Evolutionary conservation across 1,140 invertebrate species (phyloP).

Genomic region (Plectrocnemia conspersa): DNA sequence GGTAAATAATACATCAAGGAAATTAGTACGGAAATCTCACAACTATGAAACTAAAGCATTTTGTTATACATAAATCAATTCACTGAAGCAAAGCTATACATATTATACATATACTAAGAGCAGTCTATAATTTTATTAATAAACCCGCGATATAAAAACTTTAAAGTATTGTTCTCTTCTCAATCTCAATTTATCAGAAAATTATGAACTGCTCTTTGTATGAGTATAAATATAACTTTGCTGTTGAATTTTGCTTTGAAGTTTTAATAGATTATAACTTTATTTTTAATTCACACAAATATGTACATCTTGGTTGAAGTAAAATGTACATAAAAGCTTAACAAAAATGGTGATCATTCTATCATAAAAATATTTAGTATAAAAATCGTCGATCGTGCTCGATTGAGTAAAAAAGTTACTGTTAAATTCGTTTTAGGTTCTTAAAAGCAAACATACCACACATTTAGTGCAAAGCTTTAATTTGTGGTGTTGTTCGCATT

Average conservation of each 20-base stretch:
- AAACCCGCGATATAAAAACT: no score
- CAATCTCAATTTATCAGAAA: no score
- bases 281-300: no score
- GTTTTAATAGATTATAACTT: no score
- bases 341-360: slow-evolving; percentile 29
- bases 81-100: background rate
- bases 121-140: background rate
- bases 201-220: no score
- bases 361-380: slow-evolving; percentile 30
- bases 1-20: slow-evolving; percentile 53
- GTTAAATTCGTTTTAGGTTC: slow-evolving; percentile 30
- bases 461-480: slow-evolving; percentile 34
- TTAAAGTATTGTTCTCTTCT: no score
- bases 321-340: slow-evolving; percentile 25
- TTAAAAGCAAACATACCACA: slow-evolving; percentile 35
- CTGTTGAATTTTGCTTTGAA: no score
- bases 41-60: slow-evolving; percentile 16
- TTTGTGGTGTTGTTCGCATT: slow-evolving; percentile 32
- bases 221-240: no score
- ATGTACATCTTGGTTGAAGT: slow-evolving; percentile 28
- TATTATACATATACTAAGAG: background rate
- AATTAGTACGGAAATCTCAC: slow-evolving; percentile 31
- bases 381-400: slow-evolving; percentile 26
- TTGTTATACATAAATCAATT: no score
- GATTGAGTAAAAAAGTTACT: slow-evolving; percentile 28